phyloP scores from a whole-genome alignment of 2,888 invertebrate species.

The Mythimna pallens region DNA sequence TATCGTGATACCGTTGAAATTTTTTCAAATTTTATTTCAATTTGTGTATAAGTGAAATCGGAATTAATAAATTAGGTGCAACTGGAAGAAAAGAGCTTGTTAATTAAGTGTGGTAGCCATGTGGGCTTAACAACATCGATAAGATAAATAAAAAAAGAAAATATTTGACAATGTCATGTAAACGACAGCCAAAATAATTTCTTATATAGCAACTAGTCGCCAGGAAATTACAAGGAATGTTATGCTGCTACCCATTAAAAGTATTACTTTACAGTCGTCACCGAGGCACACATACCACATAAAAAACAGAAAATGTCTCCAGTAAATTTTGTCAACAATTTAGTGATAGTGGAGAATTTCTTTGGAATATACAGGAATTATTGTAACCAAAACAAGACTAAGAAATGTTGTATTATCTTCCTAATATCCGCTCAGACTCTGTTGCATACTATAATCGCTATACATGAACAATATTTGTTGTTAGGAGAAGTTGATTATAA shows the following conservation, averaged over 20 bases:
- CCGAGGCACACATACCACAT: not conserved
- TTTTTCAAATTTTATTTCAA: too few species aligned
- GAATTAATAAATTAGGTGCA: too few species aligned
- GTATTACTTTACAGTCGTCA: not conserved
- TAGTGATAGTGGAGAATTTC: conserved; percentile 21
- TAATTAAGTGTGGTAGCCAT: too few species aligned
- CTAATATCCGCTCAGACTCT: not conserved
- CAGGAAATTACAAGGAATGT: conserved; percentile 15
- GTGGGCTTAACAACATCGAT: not conserved
- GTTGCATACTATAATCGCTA: not conserved
- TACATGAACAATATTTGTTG: not conserved
- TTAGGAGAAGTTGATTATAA: not conserved
- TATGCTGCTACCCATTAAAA: not conserved
- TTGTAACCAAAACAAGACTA: not conserved
- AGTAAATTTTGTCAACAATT: conserved; percentile 2
- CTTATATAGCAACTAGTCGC: not conserved
- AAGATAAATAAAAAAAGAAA: not conserved
- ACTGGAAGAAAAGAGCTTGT: too few species aligned
- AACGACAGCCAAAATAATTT: conserved; percentile 12
- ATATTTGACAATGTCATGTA: not conserved
- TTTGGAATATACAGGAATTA: conserved; percentile 30
- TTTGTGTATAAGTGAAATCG: too few species aligned
- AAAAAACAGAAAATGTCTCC: conserved; percentile 13
- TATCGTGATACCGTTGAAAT: too few species aligned
- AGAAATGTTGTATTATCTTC: conserved; percentile 18